phyloP scores from a whole-genome alignment of 1,140 invertebrate genomes.

The Lepidurus packardi region DNA sequence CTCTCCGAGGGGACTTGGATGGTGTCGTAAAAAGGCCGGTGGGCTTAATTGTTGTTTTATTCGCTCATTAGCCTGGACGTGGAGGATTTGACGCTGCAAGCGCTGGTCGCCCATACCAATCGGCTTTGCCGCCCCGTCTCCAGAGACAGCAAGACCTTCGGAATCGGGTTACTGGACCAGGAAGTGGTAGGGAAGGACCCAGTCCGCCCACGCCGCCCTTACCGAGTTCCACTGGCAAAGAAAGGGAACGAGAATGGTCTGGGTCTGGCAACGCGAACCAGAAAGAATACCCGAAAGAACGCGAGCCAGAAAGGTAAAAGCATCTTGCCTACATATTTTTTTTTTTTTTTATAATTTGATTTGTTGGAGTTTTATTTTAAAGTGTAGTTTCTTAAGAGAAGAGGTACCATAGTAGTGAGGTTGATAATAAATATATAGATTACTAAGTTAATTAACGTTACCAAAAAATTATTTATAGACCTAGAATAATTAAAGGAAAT shows the following conservation, averaged over 20 bases:
- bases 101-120: neutral
- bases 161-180: slow-evolving; percentile 1
- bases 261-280: neutral
- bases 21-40: neutral
- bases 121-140: slow-evolving; percentile 23
- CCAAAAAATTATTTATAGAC: too few relatives aligned
- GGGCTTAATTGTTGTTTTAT: neutral
- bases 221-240: slow-evolving; percentile 23
- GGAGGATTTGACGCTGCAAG: slow-evolving; percentile 17
- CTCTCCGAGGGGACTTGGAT: too few relatives aligned
- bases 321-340: too few relatives aligned
- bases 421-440: too few relatives aligned
- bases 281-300: neutral
- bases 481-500: too few relatives aligned
- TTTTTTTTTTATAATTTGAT: too few relatives aligned
- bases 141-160: slow-evolving; percentile 37
- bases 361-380: too few relatives aligned
- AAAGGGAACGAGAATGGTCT: neutral
- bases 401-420: too few relatives aligned
- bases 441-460: too few relatives aligned
- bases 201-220: slow-evolving; percentile 15
- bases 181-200: neutral
- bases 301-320: too few relatives aligned
- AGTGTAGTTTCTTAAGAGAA: too few relatives aligned
- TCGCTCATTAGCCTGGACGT: neutral